phyloP scores from a whole-genome alignment of 2,888 invertebrate species.

The Glaucopsyche alexis region DNA sequence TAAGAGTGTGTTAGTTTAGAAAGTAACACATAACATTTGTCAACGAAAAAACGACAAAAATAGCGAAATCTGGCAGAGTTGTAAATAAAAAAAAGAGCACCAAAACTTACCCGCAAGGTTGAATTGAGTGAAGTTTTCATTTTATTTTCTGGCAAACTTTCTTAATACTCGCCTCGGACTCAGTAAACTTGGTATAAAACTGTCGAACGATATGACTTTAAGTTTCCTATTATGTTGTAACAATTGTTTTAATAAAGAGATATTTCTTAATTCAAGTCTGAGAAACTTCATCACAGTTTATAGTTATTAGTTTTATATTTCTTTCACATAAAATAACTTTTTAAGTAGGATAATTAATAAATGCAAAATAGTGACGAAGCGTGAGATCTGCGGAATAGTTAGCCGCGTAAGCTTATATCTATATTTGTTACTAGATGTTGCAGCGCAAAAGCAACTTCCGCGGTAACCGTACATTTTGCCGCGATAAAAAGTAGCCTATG shows the following conservation, averaged over 20 bases:
- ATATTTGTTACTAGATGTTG: too few species aligned
- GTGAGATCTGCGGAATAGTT: too few species aligned
- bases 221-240: conserved; percentile 25
- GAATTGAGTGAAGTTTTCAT: conserved; percentile 22
- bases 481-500: too few species aligned
- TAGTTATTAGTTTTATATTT: too few species aligned
- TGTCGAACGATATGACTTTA: conserved; percentile 26
- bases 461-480: too few species aligned
- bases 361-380: too few species aligned
- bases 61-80: neutral
- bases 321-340: too few species aligned
- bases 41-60: neutral
- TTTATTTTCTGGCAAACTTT: conserved; percentile 31
- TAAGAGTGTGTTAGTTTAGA: too few species aligned
- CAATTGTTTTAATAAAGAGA: conserved; percentile 15
- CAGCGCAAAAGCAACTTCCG: too few species aligned
- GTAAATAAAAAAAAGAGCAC: conserved; percentile 24
- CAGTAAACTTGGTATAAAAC: conserved; percentile 19
- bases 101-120: conserved; percentile 20
- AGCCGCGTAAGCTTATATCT: too few species aligned
- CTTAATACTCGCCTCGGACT: conserved; percentile 28
- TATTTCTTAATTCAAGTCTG: neutral
- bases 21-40: neutral
- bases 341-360: too few species aligned
- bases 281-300: too few species aligned